phyloP scores from a whole-genome alignment of 30 jellyfish, hydroid and myxozoan genomes.

The Turritopsis rubra region DNA sequence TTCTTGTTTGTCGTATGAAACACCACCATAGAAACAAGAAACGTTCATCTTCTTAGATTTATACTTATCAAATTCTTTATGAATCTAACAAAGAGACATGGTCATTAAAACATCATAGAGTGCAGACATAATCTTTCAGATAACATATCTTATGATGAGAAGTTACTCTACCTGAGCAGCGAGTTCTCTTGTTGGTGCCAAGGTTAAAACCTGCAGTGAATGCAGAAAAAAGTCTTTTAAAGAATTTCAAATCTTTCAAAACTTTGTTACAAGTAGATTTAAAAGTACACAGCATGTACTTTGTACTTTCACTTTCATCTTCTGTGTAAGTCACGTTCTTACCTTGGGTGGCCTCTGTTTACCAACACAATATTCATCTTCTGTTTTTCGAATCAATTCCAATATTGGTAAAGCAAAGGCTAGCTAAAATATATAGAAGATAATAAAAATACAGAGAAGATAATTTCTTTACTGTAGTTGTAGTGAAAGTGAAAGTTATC shows the following conservation, averaged over 20 bases:
- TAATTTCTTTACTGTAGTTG: background rate
- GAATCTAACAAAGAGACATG: conserved; percentile 25
- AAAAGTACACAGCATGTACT: too few species aligned
- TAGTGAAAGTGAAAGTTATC: background rate
- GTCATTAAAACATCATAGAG: background rate
- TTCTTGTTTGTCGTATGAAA: conserved; percentile 81
- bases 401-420: conserved; percentile 79
- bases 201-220: conserved; percentile 58
- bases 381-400: conserved; percentile 54
- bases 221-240: too few species aligned
- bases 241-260: too few species aligned
- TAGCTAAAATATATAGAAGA: conserved; percentile 32
- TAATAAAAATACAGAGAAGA: background rate
- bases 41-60: conserved; percentile 57
- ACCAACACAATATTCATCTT: conserved; percentile 24
- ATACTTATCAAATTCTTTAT: conserved; percentile 63
- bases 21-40: conserved; percentile 87
- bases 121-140: too few species aligned
- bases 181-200: conserved; percentile 94
- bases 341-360: conserved; percentile 59
- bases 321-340: too few species aligned
- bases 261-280: too few species aligned
- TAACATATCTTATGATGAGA: background rate
- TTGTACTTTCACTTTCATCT: too few species aligned
- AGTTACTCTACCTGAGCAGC: conserved; percentile 66